Evolutionary conservation across 1,140 invertebrate genomes (phyloP), one percentile per base, ranked within the genome.

Genomic region (Rhyacophila brunnea): DNA sequence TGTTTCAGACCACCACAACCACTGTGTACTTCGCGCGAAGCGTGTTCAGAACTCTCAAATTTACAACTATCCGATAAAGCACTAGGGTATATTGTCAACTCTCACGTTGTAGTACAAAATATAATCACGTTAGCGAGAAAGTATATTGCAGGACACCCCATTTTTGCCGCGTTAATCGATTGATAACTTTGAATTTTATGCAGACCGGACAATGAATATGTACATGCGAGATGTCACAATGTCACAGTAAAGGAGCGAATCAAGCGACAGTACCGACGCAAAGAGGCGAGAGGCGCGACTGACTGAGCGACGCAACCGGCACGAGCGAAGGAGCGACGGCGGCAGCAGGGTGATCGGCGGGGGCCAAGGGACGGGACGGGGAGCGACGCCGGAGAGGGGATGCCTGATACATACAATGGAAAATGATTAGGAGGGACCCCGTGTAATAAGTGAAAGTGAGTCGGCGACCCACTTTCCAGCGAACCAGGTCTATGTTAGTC

Each of bases 391-490:
- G 70, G 69, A 66, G 74, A 79, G 78, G 78, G 77, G 79, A 76
- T 62, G 43, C 38, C 38, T 6, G 47, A 19, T 38, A 57, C 74
- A 72, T 77, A 81, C 81, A 81, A 81, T 80, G 80, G 79, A 82
- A 80, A 82, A 81, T 80, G 80, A 82, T 82, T 81, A 82, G 79
- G 75, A 77, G 77, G 79, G 75, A 77, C 74, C 73, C 80, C 80
- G 81, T 83, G 82, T 81, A 83, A 83, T 83, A 83, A 83, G 81
- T 84, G 82, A 83, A 83, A 84, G 82, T 84, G 81, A 82, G 75
- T 79, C 73, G 78, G 78, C 82, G 82, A 84, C 82, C 81, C 74
- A 83, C 80, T 83, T 83, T 83, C 80, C 79, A 78, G 77, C 77
- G 75, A 83, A 83, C 79, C 82, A 83, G 81, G 81, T 83, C 82